Conservation (phyloP, 2,797 vertebrate species). For the Serranus cabrilla region DNA sequence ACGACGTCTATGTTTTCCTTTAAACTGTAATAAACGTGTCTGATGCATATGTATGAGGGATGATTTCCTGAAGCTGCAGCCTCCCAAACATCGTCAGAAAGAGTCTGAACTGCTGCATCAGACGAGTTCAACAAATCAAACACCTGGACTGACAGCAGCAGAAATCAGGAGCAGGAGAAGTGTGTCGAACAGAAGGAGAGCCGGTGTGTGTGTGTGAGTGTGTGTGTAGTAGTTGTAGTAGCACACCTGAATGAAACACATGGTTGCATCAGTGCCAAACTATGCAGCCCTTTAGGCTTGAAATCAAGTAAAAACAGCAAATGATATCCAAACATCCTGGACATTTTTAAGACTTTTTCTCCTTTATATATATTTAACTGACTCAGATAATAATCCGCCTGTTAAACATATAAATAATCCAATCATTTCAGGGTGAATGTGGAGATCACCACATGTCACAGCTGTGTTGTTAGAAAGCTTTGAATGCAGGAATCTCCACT, state of each 20-base stretch:
- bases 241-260: slow-evolving; percentile 62
- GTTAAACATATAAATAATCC: no score
- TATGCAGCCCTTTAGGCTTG: slow-evolving; percentile 21
- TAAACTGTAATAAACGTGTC: no score
- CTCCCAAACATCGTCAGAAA: no score
- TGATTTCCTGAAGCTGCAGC: no score
- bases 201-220: slow-evolving; percentile 2
- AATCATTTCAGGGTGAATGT: no score
- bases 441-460: no score
- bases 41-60: no score
- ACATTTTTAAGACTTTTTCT: neutral
- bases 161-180: neutral
- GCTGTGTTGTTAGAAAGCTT: no score
- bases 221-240: neutral
- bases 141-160: slow-evolving; percentile 5
- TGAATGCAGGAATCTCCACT: neutral
- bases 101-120: no score
- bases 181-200: slow-evolving; percentile 11
- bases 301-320: neutral
- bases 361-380: neutral
- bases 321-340: neutral
- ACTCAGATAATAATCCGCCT: no score
- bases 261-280: slow-evolving; percentile 43
- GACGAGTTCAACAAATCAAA: no score
- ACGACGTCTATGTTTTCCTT: no score